Base-by-base conservation (phyloP, 1,140 invertebrate species). In the Pseudomyrmex dendroicus region DNA sequence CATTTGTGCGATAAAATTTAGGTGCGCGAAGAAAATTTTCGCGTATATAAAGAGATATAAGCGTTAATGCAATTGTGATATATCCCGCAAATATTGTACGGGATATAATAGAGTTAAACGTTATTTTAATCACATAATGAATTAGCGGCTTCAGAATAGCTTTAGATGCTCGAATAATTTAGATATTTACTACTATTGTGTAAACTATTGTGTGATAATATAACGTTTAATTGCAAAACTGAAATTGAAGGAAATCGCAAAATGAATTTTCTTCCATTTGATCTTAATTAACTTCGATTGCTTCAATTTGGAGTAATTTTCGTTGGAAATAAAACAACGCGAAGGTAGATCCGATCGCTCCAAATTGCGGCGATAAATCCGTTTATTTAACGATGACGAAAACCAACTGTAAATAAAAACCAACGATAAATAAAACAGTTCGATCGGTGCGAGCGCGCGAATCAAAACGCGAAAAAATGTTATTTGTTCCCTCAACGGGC, bases 291-390 rank as follows among this genome's bases (percentile, higher is more conserved):
- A 72, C 48, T 70, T 59, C 4, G n/a, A 48, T 70, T 8, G 10
- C 25, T 80, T 2, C 68, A 62, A 59, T 61, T 72, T 80, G 46
- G 35, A 35, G 12, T 8, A 20, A 72, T 50, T 35, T 59, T 35
- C 8, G 50, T 52, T 56, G 73, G 2, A 17, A 20, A 52, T 46
- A 54, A 62, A 80, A 72, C 20, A 46, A 46, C 35, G 9, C 2
- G 10, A 68, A 20, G n/a, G 61, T 35, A 1, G 4, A 12, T 25
- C 2, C 4, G 3, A 9, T 5, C 17, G 57, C 17, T 13, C 17
- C 12, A 17, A 67, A 77, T 67, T 35, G 20, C 73, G 62, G 17
- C 73, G n/a, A 44, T 76, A 77, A 77, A 77, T 77, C 25, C 50
- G 3, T 22, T 13, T 25, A 44, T 77, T 77, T 57, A 59, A 59